These are phyloP conservation scores for Heterocephalus glaber DNA, from an alignment of 2,113 vertebrate species.

Conservation along the genomic window DNA sequence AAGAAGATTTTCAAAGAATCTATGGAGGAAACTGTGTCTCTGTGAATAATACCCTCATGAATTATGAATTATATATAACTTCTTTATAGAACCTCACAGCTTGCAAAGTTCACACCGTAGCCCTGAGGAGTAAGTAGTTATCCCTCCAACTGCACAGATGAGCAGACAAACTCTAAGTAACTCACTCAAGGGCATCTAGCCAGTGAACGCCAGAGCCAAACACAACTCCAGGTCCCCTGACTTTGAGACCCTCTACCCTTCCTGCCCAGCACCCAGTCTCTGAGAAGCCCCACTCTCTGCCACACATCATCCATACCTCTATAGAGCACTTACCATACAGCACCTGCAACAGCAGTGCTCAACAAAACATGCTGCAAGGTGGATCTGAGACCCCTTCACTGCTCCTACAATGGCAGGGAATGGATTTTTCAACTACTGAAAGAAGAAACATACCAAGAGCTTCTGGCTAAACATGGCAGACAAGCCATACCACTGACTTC, in stretches of 20 bases:
- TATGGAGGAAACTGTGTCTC: background rate
- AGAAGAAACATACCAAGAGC: background rate
- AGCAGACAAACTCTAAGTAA: background rate
- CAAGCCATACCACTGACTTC: background rate
- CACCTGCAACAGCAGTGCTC: background rate
- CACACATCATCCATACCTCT: background rate
- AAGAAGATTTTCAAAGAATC: background rate
- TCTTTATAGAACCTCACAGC: background rate
- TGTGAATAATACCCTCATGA: background rate
- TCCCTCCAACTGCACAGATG: background rate
- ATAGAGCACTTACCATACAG: background rate
- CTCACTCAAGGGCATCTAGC: background rate
- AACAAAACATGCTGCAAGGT: background rate
- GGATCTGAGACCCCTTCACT: background rate
- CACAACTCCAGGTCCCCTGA: background rate
- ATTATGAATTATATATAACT: background rate
- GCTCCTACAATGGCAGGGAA: background rate
- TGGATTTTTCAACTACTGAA: background rate
- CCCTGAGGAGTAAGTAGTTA: background rate
- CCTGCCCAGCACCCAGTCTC: rapidly evolving
- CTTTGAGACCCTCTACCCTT: background rate
- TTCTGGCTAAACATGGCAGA: background rate
- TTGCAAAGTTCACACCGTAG: background rate
- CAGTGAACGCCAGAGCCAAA: background rate
- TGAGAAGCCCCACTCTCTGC: background rate